Percentiles rank a stretch among this genome's conserved stretches.
Conservation (phyloP, 1,140 invertebrate genomes). For the Magallana ariakensis region DNA sequence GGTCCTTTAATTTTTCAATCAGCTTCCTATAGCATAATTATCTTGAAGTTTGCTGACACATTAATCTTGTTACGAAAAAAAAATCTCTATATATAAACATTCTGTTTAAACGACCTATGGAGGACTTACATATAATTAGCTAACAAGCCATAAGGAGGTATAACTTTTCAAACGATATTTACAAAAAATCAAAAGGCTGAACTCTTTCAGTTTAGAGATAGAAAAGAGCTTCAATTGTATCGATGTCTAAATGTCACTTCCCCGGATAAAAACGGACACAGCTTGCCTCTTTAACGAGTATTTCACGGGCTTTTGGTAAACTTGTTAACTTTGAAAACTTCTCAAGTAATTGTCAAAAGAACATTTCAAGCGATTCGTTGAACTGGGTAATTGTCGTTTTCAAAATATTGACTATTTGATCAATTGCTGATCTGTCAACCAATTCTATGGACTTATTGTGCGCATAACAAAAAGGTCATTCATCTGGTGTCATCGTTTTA, state of each 20-base stretch:
- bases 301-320: conserved; percentile 3
- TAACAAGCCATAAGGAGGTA: no score
- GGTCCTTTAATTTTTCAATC: no score
- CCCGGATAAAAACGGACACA: neutral
- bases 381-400: conserved; percentile 10
- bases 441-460: conserved; percentile 6
- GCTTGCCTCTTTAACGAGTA: neutral
- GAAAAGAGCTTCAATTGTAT: neutral
- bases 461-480: conserved; percentile 18
- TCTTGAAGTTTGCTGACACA: no score
- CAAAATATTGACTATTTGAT: conserved; percentile 37
- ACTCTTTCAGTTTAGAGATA: neutral
- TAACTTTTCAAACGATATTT: neutral
- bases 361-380: conserved; percentile 26
- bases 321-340: conserved; percentile 29
- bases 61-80: no score
- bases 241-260: neutral
- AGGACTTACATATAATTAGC: no score
- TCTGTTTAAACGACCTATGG: no score
- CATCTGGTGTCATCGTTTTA: conserved; percentile 20
- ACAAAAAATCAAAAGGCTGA: neutral
- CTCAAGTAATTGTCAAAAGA: conserved; percentile 34
- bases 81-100: no score
- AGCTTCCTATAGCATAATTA: no score
- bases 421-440: neutral